Conservation (phyloP, 2,113 vertebrate species). For the Grammomys dolichurus region DNA sequence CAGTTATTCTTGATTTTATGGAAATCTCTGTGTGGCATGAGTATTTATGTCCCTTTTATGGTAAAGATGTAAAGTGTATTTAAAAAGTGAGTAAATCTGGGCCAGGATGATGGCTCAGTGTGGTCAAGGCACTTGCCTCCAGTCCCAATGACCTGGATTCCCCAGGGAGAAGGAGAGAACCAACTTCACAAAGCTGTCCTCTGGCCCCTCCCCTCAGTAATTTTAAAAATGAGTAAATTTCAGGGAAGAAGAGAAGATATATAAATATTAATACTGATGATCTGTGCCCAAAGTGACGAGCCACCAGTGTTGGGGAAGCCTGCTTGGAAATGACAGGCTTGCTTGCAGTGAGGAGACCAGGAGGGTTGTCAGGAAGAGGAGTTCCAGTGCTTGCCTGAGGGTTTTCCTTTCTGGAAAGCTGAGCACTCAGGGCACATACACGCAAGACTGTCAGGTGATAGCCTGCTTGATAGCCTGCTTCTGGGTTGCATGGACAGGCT, state of each 20-base stretch:
- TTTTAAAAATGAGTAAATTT: not conserved
- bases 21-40: not conserved
- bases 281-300: not conserved
- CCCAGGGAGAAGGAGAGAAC: not conserved
- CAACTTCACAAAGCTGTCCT: not conserved
- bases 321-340: not conserved
- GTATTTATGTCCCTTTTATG: not conserved
- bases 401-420: not conserved
- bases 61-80: not conserved
- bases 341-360: not conserved
- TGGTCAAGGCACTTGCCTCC: not conserved
- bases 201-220: not conserved
- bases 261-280: not conserved
- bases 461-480: not conserved
- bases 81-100: not conserved
- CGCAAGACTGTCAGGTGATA: not conserved
- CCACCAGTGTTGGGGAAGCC: not conserved
- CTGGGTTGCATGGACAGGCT: not conserved
- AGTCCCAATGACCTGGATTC: not conserved
- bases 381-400: not conserved
- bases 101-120: not conserved
- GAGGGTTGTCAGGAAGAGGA: too few species aligned
- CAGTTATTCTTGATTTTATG: constrained; percentile 9
- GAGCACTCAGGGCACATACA: not conserved
- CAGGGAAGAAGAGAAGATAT: not conserved